Evolutionary conservation across 2,888 invertebrate genomes (phyloP).

Genomic region (Tupiocoris notatus): DNA sequence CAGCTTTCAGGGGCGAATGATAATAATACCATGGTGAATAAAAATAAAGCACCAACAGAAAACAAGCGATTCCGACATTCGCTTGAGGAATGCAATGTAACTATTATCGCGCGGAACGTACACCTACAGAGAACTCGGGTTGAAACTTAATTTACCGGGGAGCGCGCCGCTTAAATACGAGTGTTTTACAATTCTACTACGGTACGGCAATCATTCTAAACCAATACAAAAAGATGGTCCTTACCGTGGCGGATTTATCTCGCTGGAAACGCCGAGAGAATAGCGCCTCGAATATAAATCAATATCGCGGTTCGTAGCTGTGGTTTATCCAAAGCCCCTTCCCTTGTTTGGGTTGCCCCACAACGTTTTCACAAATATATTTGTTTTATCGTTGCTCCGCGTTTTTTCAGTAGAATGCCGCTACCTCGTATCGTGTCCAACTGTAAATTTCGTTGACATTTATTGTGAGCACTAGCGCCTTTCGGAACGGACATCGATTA

Average conservation of each 20-base stretch:
- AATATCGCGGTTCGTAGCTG: background rate
- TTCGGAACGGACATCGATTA: background rate
- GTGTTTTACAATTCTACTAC: too few species aligned
- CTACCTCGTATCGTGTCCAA: background rate
- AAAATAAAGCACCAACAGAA: too few species aligned
- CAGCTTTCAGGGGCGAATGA: too few species aligned
- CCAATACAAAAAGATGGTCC: background rate
- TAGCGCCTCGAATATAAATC: background rate
- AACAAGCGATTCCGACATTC: too few species aligned
- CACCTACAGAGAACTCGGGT: too few species aligned
- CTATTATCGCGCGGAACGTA: too few species aligned
- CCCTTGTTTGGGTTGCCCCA: background rate
- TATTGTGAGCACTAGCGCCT: background rate
- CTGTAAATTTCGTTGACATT: background rate
- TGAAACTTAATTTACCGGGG: too few species aligned
- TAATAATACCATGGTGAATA: too few species aligned
- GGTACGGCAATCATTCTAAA: background rate
- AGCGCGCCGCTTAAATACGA: too few species aligned
- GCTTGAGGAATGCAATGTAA: too few species aligned
- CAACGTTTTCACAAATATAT: background rate
- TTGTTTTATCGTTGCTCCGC: background rate
- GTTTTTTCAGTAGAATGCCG: background rate
- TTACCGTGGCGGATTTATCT: background rate
- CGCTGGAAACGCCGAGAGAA: background rate
- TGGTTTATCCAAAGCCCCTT: background rate